phyloP scores from a whole-genome alignment of 1,140 invertebrate species.

The Delia radicum region DNA sequence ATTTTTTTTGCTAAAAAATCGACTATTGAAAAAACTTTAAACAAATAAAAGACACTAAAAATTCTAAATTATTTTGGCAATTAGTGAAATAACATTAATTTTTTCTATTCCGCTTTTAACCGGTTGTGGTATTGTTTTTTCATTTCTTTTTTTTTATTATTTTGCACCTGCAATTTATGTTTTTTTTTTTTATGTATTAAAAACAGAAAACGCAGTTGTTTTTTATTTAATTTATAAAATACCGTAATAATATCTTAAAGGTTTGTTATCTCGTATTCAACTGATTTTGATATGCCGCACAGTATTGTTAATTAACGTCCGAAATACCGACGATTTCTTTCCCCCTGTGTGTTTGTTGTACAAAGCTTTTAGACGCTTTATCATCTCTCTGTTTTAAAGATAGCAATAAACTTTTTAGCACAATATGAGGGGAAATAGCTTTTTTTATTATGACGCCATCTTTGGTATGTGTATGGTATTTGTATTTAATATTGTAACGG shows the following conservation, averaged over 20 bases:
- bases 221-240: background rate
- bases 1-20: background rate
- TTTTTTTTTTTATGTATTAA: background rate
- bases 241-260: conserved; percentile 11
- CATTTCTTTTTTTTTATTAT: background rate
- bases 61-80: background rate
- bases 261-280: conserved; percentile 17
- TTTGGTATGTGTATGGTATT: background rate
- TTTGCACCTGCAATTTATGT: background rate
- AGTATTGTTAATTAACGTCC: conserved; percentile 1
- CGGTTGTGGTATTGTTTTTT: conserved; percentile 1
- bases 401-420: background rate
- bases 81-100: background rate
- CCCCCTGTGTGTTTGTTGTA: background rate
- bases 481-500: background rate
- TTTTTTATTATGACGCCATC: background rate
- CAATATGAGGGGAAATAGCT: background rate
- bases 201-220: background rate
- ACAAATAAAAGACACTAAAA: background rate
- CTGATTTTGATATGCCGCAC: conserved; percentile 15
- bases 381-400: background rate
- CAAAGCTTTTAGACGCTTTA: background rate
- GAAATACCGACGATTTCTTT: background rate
- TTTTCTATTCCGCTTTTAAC: conserved; percentile 4
- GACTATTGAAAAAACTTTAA: background rate